Base-by-base conservation (phyloP, 2,113 vertebrate species). In the Hippocampus mohnikei region DNA sequence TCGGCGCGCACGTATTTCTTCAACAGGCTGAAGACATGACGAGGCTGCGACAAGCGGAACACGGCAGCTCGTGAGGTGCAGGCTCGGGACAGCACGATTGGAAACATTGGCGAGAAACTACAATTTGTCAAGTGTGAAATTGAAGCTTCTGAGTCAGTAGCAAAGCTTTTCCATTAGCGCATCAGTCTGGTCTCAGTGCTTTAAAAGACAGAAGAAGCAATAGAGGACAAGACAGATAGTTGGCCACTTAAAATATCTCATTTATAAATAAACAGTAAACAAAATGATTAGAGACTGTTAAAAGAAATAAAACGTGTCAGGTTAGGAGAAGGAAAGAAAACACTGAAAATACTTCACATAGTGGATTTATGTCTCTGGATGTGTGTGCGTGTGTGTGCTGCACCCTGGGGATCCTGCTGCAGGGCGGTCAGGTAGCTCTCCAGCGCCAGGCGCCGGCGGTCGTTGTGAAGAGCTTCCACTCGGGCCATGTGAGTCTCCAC, bases 401-500 rank as follows among this genome's bases (percentile, higher is more conserved):
- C 78, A 90, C 89, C 81, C 81, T 80, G 72, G 90, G 94, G 94
- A 33, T 96, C 91, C 2, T 94, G 94, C 88, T 99, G 96, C 82
- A 99, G 90, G 1, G 96, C 94, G 0, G 95, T 95, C 86, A 98
- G 94, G 83, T 98, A 99, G 88, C 95, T 98, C 90, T 98, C 96
- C 77, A 99, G 89, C 2, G 97, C 96, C 77, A 96, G 93, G 73
- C 96, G 94, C 1, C 97, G 94, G 27, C 95, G 94, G 88, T 98
- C 95, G 0, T 98, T 99, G 59, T 98, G 93, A 89, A 98, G 95
- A 41, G 97, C 95, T 81, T 99, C 96, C 71, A 99, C 97, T 4
- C 97, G 90, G 27, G 96, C 96, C 97, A 98, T 98, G 84, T 99
- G 97, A 0, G 96, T 98, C 91, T 98, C 97, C 68, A 99, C 97